These are phyloP conservation scores for Metellina segmentata DNA, from an alignment of 2,888 invertebrate genomes.

Conservation along the genomic window DNA sequence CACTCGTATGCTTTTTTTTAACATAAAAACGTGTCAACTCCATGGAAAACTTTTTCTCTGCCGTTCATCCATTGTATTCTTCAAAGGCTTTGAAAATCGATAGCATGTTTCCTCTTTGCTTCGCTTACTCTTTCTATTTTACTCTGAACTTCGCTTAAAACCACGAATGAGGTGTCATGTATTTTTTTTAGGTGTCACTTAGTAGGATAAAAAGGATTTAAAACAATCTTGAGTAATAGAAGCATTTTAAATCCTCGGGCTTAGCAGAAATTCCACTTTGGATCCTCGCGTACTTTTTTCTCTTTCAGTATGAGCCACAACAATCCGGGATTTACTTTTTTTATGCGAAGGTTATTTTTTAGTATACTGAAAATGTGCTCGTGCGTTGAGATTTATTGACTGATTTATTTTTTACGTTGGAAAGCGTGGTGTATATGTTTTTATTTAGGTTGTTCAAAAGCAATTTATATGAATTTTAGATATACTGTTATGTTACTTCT, in stretches of 20 bases:
- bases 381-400: background rate
- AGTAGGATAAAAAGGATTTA: slow-evolving; percentile 47
- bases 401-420: background rate
- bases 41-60: background rate
- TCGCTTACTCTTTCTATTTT: background rate
- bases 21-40: background rate
- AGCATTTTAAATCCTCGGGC: slow-evolving; percentile 29
- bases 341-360: background rate
- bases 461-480: too few species aligned
- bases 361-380: background rate
- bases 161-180: slow-evolving; percentile 17
- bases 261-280: slow-evolving; percentile 26
- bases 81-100: slow-evolving; percentile 10
- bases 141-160: background rate
- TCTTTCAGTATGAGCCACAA: background rate
- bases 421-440: too few species aligned
- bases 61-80: background rate
- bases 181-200: slow-evolving; percentile 53
- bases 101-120: background rate
- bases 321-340: background rate
- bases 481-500: too few species aligned
- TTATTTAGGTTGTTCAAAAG: too few species aligned
- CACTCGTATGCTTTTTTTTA: background rate
- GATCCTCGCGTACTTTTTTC: background rate
- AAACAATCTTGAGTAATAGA: slow-evolving; percentile 57